These are phyloP conservation scores for Epinephelus cyanopodus DNA, from an alignment of 2,113 vertebrate genomes.

Conservation along the genomic window DNA sequence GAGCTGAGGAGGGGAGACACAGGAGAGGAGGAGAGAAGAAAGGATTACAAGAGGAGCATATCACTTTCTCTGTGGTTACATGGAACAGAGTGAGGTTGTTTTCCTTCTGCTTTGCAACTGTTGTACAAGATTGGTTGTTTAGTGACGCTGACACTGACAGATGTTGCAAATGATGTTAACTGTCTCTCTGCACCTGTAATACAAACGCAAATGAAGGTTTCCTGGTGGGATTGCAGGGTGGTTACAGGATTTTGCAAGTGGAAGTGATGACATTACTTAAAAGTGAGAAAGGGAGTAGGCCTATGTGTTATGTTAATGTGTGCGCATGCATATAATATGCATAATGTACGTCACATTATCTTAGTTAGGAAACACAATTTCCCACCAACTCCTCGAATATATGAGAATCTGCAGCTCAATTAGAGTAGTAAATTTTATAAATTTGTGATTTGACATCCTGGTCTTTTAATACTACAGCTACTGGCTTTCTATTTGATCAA, in stretches of 20 bases:
- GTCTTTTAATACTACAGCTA: background rate
- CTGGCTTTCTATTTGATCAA: too few species aligned
- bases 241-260: slow-evolving; percentile 9
- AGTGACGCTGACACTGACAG: background rate
- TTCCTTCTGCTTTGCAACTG: background rate
- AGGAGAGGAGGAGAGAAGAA: background rate
- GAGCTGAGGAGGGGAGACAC: slow-evolving; percentile 61
- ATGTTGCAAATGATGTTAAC: slow-evolving; percentile 1
- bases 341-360: background rate
- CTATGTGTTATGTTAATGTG: background rate
- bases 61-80: background rate
- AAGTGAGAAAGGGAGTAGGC: slow-evolving; percentile 3
- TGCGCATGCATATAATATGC: background rate
- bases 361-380: background rate
- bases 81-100: background rate
- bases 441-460: background rate
- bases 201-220: slow-evolving; percentile 3
- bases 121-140: background rate
- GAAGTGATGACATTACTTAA: slow-evolving; percentile 23
- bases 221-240: slow-evolving; percentile 7
- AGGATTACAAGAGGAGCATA: slow-evolving; percentile 3
- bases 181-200: slow-evolving; percentile 11
- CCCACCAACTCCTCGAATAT: background rate
- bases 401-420: background rate
- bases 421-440: too few species aligned